A percentile compares a stretch with the other conserved stretches of the same genome.
Conservation (phyloP, 2,888 invertebrate genomes). For the Marasmarcha lunaedactyla region DNA sequence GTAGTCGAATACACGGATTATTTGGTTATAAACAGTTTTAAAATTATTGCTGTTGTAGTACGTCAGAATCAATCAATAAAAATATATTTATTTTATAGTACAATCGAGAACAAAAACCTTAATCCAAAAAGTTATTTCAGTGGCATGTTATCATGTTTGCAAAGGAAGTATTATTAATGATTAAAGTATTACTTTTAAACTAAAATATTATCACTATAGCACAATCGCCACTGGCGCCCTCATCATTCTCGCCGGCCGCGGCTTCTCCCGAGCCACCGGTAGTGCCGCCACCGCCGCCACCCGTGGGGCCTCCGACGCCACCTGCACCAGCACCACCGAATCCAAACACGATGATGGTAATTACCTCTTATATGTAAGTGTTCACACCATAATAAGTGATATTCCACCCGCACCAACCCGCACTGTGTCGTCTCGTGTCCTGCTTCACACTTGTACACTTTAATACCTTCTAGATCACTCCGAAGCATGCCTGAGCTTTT, state of each 20-base stretch:
- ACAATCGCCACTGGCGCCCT: constrained; percentile 72
- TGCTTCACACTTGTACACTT: neutral
- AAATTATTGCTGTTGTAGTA: too few relatives aligned
- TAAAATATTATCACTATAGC: too few relatives aligned
- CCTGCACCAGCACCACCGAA: constrained; percentile 47
- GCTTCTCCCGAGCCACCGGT: constrained; percentile 73
- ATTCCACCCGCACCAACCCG: constrained; percentile 58
- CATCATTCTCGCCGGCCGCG: constrained; percentile 67
- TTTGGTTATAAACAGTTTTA: too few relatives aligned
- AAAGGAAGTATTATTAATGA: too few relatives aligned
- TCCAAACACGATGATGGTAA: constrained; percentile 70
- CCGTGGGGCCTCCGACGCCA: constrained; percentile 40
- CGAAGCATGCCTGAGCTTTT: neutral
- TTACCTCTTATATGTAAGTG: constrained; percentile 71
- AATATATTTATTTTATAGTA: too few relatives aligned
- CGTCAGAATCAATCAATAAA: too few relatives aligned
- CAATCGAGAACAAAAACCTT: too few relatives aligned
- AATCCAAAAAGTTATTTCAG: too few relatives aligned
- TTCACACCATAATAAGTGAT: constrained; percentile 69
- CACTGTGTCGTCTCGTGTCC: constrained; percentile 22
- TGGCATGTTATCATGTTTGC: too few relatives aligned
- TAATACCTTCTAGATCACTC: neutral
- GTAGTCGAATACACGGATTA: too few relatives aligned
- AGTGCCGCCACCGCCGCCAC: constrained; percentile 64
- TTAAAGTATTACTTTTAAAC: too few relatives aligned